These are phyloP conservation scores for Clanis bilineata DNA, from an alignment of 2,888 invertebrate genomes.

Conservation along the genomic window DNA sequence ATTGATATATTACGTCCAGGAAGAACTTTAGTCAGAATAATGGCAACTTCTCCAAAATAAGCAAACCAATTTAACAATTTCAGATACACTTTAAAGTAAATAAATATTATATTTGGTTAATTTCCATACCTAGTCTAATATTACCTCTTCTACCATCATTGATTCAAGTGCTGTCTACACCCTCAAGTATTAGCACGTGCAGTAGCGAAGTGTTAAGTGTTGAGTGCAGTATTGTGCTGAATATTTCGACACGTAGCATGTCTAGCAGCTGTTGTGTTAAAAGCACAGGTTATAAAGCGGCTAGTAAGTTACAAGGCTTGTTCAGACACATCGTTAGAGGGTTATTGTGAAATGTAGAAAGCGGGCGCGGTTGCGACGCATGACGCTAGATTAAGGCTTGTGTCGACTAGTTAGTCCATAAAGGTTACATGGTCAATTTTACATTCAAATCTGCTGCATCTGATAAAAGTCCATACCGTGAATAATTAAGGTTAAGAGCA, in stretches of 20 bases:
- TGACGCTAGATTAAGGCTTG: background rate
- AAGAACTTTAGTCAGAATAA: too few relatives aligned
- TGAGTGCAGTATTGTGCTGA: background rate
- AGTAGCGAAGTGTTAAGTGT: background rate
- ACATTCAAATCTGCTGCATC: background rate
- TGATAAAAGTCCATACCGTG: background rate
- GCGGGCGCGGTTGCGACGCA: background rate
- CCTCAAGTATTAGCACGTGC: too few relatives aligned
- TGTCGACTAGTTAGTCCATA: background rate
- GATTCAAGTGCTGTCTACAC: too few relatives aligned
- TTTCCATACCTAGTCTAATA: too few relatives aligned
- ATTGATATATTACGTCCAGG: too few relatives aligned
- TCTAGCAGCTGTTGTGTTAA: slow-evolving; percentile 7
- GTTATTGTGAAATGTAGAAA: slow-evolving; percentile 10
- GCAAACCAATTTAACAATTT: too few relatives aligned
- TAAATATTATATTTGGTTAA: too few relatives aligned
- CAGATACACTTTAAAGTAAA: too few relatives aligned
- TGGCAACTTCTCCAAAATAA: too few relatives aligned
- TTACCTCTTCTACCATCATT: too few relatives aligned
- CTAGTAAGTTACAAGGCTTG: background rate
- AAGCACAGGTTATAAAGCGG: background rate
- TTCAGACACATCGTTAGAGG: slow-evolving; percentile 8
- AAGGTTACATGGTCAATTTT: background rate
- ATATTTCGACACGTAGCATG: background rate
- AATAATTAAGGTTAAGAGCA: too few relatives aligned